Evolutionary conservation across 37 sponge, comb jelly and placozoan species (phyloP), one percentile per base, ranked within the genome.

Genomic region (Crambe crambe): DNA sequence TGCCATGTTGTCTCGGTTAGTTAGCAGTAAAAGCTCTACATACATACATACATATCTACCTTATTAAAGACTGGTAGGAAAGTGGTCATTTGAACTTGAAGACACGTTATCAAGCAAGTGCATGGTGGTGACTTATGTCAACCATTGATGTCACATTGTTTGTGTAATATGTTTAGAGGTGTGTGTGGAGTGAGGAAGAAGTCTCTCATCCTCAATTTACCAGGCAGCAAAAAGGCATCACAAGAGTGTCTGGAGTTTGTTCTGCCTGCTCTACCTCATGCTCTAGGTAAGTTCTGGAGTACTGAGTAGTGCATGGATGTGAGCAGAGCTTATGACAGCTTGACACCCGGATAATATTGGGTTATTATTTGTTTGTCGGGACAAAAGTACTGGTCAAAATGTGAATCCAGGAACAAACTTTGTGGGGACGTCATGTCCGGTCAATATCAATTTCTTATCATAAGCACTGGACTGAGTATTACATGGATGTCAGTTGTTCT

Each of bases 1-100:
- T 73, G 99, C 99, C 30, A 94, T 96, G 93, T 75, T 99, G 27
- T 96, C 99, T 35, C 89, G 97, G 96, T 91, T 31, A 76, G 35
- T 22, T 62, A 8, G 64, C 26, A 22, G 9, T 8, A 62, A 62
- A n/a, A n/a, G n/a, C n/a, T n/a, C n/a, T n/a, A n/a, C n/a, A n/a
- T n/a, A n/a, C n/a, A n/a, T n/a, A n/a, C 26, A 8, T 29, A 30
- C 8, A 62, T 30, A n/a, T n/a, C 63, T 62, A 62, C 31, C 6
- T 62, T 62, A 62, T 62, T n/a, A 62, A 23, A 62, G 15, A 62
- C 26, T 18, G 8, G 63, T 62, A 47, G 12, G 12, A 6, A n/a
- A n/a, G n/a, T n/a, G n/a, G n/a, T n/a, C n/a, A n/a, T n/a, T n/a
- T n/a, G n/a, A n/a, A n/a, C n/a, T n/a, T n/a, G n/a, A n/a, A n/a